phyloP scores from a whole-genome alignment of 1,140 invertebrate genomes.

The Triops cancriformis region DNA sequence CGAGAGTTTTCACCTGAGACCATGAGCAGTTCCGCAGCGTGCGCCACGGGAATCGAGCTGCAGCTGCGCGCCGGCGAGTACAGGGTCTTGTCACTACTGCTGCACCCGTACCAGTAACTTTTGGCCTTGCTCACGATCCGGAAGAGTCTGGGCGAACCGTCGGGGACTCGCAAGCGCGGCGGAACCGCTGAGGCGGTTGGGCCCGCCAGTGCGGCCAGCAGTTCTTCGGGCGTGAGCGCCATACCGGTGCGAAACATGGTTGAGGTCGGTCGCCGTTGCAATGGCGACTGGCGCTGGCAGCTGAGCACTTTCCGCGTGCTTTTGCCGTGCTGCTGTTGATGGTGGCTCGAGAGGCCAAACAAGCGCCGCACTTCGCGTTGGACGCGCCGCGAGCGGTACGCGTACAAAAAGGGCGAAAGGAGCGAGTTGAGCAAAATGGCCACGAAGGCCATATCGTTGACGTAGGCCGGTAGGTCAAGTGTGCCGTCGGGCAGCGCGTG shows the following conservation, averaged over 20 bases:
- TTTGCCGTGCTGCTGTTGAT: conserved; percentile 26
- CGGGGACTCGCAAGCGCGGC: conserved; percentile 37
- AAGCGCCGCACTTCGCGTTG: conserved; percentile 57
- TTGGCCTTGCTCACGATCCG: conserved; percentile 39
- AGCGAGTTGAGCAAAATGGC: conserved; percentile 58
- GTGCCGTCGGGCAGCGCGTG: conserved; percentile 39
- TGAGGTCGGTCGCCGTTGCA: conserved; percentile 35
- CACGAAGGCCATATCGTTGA: conserved; percentile 49
- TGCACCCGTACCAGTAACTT: conserved; percentile 17
- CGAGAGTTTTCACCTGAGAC: conserved; percentile 45
- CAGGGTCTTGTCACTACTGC: background rate
- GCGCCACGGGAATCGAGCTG: conserved; percentile 38
- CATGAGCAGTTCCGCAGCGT: conserved; percentile 43
- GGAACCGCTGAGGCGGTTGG: conserved; percentile 28
- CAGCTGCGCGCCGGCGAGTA: conserved; percentile 20
- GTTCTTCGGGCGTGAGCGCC: conserved; percentile 27
- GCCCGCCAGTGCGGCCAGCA: conserved; percentile 25
- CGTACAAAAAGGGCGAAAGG: conserved; percentile 66
- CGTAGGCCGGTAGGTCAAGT: conserved; percentile 38
- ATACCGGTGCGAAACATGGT: conserved; percentile 35
- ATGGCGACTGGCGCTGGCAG: conserved; percentile 30
- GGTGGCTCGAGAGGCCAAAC: conserved; percentile 44
- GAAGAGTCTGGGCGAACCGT: background rate
- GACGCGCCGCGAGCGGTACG: conserved; percentile 63
- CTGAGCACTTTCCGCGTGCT: conserved; percentile 33